phyloP scores from a whole-genome alignment of 1,140 invertebrate genomes.

The Sarcophaga peregrina region DNA sequence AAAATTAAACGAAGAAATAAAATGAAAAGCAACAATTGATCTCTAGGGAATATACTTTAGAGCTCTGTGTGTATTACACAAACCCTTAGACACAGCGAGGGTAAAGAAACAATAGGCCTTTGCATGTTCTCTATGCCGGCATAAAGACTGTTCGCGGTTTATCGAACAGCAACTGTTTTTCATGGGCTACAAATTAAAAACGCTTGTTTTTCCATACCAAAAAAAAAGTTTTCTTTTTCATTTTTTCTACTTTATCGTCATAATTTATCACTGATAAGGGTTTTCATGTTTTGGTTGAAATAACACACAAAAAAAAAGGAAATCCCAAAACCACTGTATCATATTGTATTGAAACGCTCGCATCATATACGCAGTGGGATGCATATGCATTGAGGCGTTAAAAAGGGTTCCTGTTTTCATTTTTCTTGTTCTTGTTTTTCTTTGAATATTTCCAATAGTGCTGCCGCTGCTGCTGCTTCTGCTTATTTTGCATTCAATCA shows the following conservation, averaged over 20 bases:
- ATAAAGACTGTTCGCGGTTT: not conserved
- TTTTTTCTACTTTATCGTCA: not conserved
- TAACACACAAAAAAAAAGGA: not conserved
- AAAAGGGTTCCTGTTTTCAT: constrained; percentile 7
- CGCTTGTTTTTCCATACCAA: not conserved
- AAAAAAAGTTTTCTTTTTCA: not conserved
- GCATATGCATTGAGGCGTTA: constrained; percentile 23
- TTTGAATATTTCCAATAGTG: not conserved
- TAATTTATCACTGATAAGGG: constrained; percentile 22
- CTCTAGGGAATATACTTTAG: not conserved
- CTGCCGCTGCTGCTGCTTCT: not conserved
- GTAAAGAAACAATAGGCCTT: not conserved
- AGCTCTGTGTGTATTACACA: not conserved
- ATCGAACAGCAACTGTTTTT: not conserved
- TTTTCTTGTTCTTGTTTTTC: no score
- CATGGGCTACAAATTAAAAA: not conserved
- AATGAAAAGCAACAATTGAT: constrained; percentile 4
- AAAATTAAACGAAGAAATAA: not conserved
- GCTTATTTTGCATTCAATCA: not conserved
- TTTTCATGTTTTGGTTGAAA: not conserved
- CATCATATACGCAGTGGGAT: not conserved
- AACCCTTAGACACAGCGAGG: not conserved
- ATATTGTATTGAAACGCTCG: not conserved
- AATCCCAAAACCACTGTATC: not conserved
- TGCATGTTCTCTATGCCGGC: not conserved